Base-by-base conservation (phyloP, 2,797 vertebrate genomes). In the Typhlichthys eigenmanni region DNA sequence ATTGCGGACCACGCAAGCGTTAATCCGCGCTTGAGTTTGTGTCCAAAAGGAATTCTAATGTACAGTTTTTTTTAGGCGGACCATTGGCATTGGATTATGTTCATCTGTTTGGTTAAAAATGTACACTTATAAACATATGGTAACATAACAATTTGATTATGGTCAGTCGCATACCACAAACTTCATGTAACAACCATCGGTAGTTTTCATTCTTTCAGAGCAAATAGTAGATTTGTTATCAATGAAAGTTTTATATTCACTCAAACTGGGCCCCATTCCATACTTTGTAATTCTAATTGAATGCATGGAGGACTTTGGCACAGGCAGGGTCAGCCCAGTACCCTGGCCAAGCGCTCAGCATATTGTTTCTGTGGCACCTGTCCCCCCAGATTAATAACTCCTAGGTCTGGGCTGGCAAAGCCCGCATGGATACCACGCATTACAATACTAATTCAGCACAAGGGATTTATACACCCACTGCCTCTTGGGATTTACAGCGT, bases 321-420 rank as follows among this genome's bases (percentile, higher is more conserved):
- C 4, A 66, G 76, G 72, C 59, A 66, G 82, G 82, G 77, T 90
- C 81, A 74, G 76, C 80, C 82, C 65, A 63, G 60, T 78, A 76
- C 79, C 55, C 72, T 82, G 74, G 72, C 86, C 87, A 79, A 81
- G 76, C 65, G 80, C 72, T 83, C 75, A 84, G 83, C 85, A 84
- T 89, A 88, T 85, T 89, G 87, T 90, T 87, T 90, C 84, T 78
- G 72, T 84, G 88, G 86, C 84, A 89, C 84, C 81, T 87, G 84
- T 81, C 82, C 78, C 75, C 76, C 65, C 77, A 85, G 85, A 87
- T 90, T 86, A 90, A 92, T 92, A 93, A 91, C 80, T 87, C 81
- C 76, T 54, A 68, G 74, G 80, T 82, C 81, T 53, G 67, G 47
- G 64, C 82, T 89, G 85, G 87, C 83, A 88, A 89, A 85, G 87